phyloP scores from a whole-genome alignment of 2,888 invertebrate species.

The Lobophora halterata region DNA sequence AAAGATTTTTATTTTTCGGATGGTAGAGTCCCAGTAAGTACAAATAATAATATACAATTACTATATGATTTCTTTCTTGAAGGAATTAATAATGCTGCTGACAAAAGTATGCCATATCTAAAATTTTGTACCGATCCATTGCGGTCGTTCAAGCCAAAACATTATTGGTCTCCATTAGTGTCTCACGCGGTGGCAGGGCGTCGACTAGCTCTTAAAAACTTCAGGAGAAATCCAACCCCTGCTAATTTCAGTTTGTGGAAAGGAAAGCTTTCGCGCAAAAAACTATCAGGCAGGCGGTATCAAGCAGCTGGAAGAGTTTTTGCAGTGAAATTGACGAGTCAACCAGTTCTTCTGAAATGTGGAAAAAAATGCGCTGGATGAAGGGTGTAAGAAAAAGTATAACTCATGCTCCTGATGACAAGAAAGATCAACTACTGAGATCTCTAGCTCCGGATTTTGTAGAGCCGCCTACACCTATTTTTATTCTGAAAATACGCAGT shows the following conservation, averaged over 20 bases:
- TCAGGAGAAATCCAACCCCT: neutral
- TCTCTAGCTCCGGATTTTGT: slow-evolving; percentile 22
- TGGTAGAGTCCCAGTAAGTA: too few species aligned
- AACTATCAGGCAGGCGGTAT: neutral
- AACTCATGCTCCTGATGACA: neutral
- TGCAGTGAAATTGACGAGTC: too few species aligned
- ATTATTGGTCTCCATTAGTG: neutral
- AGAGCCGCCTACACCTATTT: neutral
- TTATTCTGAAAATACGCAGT: slow-evolving; percentile 4
- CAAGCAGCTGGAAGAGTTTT: neutral
- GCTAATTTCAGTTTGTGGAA: neutral
- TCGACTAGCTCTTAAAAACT: neutral
- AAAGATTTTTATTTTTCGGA: neutral
- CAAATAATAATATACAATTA: too few species aligned
- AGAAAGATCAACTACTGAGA: slow-evolving; percentile 3
- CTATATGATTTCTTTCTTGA: too few species aligned
- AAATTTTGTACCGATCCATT: neutral
- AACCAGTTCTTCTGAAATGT: slow-evolving; percentile 6
- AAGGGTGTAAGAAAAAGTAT: slow-evolving; percentile 7
- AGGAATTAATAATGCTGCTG: neutral
- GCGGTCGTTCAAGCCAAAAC: neutral
- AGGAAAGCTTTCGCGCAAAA: neutral
- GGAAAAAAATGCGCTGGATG: slow-evolving; percentile 19
- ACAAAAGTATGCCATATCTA: neutral
- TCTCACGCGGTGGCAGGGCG: neutral